A percentile compares a stretch with the other conserved stretches of the same genome.
Evolutionary conservation across 2,888 invertebrate species (phyloP).

Genomic region (Orchesella flavescens): DNA sequence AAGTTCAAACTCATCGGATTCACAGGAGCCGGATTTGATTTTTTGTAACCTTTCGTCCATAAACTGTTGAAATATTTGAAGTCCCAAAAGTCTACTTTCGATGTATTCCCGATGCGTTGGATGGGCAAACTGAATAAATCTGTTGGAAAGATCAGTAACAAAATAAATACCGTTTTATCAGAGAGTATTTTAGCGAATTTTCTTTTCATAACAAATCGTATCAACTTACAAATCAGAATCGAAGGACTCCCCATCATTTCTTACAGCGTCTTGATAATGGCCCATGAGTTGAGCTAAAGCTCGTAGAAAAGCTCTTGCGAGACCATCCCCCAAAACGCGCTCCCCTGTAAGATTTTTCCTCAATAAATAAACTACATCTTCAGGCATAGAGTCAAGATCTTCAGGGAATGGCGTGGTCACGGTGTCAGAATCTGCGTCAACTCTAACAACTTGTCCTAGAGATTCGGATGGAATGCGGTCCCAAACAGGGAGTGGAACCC

Average conservation of each 20-base stretch:
- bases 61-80: conserved; percentile 96
- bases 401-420: conserved; percentile 88
- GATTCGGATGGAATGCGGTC: conserved; percentile 80
- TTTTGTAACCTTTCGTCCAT: conserved; percentile 94
- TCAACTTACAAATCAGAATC: conserved; percentile 68
- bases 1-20: conserved; percentile 95
- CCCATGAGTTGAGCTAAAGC: conserved; percentile 95
- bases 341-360: conserved; percentile 68
- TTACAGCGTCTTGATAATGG: conserved; percentile 92
- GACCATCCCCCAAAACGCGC: conserved; percentile 84
- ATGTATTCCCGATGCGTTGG: conserved; percentile 90
- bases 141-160: conserved; percentile 85
- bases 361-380: conserved; percentile 84
- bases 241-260: conserved; percentile 73
- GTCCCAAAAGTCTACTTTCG: conserved; percentile 86
- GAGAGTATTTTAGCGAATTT: conserved; percentile 77
- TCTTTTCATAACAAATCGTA: no score
- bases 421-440: conserved; percentile 92
- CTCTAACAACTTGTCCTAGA: conserved; percentile 93
- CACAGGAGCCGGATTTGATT: conserved; percentile 93
- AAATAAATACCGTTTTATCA: no score
- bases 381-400: conserved; percentile 91
- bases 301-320: conserved; percentile 92
- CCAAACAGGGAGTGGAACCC: conserved; percentile 90
- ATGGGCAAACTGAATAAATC: conserved; percentile 90